Conservation (phyloP, 2,888 invertebrate species). For the Drosophila colorata region DNA sequence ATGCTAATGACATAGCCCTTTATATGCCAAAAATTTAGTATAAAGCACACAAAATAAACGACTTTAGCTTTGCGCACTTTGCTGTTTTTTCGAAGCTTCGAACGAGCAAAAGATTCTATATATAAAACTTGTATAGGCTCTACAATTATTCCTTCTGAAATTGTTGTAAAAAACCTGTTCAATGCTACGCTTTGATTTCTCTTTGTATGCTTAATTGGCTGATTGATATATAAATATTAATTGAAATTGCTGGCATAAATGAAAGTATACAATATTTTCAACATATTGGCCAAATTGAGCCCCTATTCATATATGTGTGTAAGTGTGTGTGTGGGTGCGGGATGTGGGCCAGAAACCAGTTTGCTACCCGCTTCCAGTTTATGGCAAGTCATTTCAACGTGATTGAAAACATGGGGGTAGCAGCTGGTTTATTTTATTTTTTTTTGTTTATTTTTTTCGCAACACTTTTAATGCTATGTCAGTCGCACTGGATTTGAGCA, state of each 20-base stretch:
- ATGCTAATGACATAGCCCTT: too few species aligned
- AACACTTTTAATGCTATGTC: conserved; percentile 61
- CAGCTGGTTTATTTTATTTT: conserved; percentile 53
- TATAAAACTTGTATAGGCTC: neutral
- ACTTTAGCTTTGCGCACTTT: too few species aligned
- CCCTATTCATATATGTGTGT: conserved; percentile 9
- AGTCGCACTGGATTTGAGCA: conserved; percentile 63
- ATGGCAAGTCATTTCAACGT: conserved; percentile 59
- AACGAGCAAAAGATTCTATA: too few species aligned
- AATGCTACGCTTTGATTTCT: neutral
- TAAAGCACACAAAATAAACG: too few species aligned
- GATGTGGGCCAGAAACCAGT: conserved; percentile 54
- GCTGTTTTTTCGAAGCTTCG: too few species aligned
- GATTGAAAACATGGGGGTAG: conserved; percentile 73
- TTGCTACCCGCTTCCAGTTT: conserved; percentile 70
- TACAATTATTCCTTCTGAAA: neutral
- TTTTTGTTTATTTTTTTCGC: conserved; percentile 42
- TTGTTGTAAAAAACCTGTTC: neutral
- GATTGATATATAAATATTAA: conserved; percentile 51
- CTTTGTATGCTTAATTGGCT: neutral
- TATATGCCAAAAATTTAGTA: too few species aligned
- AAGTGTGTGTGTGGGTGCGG: conserved; percentile 8
- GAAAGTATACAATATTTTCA: conserved; percentile 1
- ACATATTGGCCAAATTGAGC: conserved; percentile 43
- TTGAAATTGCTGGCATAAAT: conserved; percentile 52